phyloP scores from a whole-genome alignment of 2,888 invertebrate species.

The Noctua comes region DNA sequence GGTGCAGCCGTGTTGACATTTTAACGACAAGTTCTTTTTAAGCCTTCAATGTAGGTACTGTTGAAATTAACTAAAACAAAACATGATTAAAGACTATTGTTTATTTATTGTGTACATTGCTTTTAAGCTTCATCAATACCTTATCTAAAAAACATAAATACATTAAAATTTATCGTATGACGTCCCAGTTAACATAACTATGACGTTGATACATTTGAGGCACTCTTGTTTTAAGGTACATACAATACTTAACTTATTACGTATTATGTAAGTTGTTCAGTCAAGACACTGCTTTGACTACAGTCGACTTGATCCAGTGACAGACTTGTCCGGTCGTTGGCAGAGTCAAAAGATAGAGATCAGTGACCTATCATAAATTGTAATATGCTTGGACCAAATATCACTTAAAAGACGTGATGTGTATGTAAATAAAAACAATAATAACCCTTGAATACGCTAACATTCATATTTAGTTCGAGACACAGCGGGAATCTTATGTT shows the following conservation, averaged over 20 bases:
- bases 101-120: conserved; percentile 66
- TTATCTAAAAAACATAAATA: conserved; percentile 63
- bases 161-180: conserved; percentile 70
- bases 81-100: conserved; percentile 47
- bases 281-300: conserved; percentile 63
- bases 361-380: conserved; percentile 62
- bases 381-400: conserved; percentile 53
- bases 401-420: conserved; percentile 31
- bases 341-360: conserved; percentile 64
- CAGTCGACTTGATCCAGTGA: conserved; percentile 55
- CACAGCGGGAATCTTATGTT: conserved; percentile 25
- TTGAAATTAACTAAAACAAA: conserved; percentile 52
- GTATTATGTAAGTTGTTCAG: conserved; percentile 67
- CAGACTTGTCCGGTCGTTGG: conserved; percentile 32
- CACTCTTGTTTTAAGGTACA: conserved; percentile 72
- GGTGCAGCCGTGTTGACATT: conserved; percentile 5
- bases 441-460: conserved; percentile 23
- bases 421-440: conserved; percentile 46
- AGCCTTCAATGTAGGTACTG: neutral
- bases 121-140: conserved; percentile 61
- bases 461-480: conserved; percentile 42
- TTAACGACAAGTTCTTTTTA: neutral
- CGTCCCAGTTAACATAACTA: conserved; percentile 85
- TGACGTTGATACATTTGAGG: conserved; percentile 77
- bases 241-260: conserved; percentile 68